Conservation (phyloP, 1,140 invertebrate species). For the Hylyphantes graminicola region DNA sequence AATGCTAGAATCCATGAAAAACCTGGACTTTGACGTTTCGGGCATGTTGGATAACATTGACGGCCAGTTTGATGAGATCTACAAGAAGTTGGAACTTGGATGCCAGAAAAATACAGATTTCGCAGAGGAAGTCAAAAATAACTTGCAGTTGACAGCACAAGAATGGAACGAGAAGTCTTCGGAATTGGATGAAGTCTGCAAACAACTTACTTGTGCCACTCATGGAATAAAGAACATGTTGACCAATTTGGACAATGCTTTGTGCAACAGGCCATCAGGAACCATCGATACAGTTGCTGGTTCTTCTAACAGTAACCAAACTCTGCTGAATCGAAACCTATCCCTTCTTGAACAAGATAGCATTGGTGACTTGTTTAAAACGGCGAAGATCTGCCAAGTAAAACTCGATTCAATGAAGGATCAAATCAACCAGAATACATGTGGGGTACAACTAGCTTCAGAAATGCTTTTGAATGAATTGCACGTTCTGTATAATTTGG, state of each 20-base stretch:
- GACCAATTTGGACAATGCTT: not conserved
- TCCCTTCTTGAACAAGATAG: not conserved
- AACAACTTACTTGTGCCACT: not conserved
- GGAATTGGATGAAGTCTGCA: not conserved
- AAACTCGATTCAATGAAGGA: conserved; percentile 11
- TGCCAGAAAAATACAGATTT: conserved; percentile 23
- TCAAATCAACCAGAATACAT: not conserved
- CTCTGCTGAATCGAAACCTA: not conserved
- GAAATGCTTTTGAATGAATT: not conserved
- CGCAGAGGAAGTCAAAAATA: not conserved
- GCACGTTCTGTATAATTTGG: not conserved
- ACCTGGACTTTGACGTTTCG: conserved; percentile 4
- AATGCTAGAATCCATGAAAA: not conserved
- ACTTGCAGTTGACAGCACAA: not conserved
- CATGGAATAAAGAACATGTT: not conserved
- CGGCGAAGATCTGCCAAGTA: not conserved
- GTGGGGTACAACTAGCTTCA: not conserved
- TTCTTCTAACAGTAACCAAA: not conserved
- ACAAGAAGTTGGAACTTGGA: conserved; percentile 18
- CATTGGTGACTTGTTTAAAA: not conserved
- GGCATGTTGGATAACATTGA: conserved; percentile 38
- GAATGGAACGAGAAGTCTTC: conserved; percentile 11
- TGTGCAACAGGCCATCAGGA: not conserved
- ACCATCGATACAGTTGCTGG: not conserved
- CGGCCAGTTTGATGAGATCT: conserved; percentile 40